Conservation (phyloP, 1,140 invertebrate genomes). For the Antheraea pernyi region DNA sequence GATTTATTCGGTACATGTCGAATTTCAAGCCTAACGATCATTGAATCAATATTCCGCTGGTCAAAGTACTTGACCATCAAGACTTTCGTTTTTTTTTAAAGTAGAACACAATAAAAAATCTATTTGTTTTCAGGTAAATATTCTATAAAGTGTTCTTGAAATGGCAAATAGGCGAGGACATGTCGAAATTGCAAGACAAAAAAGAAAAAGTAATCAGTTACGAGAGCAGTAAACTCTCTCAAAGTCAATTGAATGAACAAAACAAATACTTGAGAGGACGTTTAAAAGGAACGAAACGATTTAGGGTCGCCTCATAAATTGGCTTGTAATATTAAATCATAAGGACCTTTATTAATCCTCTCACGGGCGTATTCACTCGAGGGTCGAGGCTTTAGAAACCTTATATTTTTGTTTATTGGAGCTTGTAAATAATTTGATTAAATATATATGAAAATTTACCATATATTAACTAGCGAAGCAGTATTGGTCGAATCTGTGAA, state of each 20-base stretch:
- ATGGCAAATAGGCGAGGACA: background rate
- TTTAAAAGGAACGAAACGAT: slow-evolving; percentile 7
- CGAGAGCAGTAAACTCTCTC: background rate
- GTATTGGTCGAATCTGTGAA: no score
- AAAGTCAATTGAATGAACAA: slow-evolving; percentile 9
- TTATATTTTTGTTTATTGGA: slow-evolving; percentile 5
- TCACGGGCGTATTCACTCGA: slow-evolving; percentile 16
- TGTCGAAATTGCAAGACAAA: background rate
- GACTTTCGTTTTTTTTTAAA: no score
- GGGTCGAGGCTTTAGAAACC: background rate
- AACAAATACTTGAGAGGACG: slow-evolving; percentile 1
- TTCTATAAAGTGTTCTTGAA: background rate
- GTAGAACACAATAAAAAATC: no score
- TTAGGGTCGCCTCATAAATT: slow-evolving; percentile 12
- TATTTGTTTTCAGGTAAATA: background rate
- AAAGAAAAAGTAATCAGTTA: background rate
- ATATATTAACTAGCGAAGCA: no score
- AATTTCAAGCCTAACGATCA: no score
- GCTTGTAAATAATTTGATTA: background rate
- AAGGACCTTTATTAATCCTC: slow-evolving; percentile 18
- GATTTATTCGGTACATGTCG: no score
- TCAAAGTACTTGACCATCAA: no score
- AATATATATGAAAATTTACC: background rate
- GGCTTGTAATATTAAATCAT: slow-evolving; percentile 13
- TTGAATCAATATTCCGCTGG: no score